A percentile compares a stretch with the other conserved stretches of the same genome.
These are phyloP conservation scores for Macrosteles quadrilineatus DNA, from an alignment of 1,140 invertebrate genomes.

Conservation along the genomic window DNA sequence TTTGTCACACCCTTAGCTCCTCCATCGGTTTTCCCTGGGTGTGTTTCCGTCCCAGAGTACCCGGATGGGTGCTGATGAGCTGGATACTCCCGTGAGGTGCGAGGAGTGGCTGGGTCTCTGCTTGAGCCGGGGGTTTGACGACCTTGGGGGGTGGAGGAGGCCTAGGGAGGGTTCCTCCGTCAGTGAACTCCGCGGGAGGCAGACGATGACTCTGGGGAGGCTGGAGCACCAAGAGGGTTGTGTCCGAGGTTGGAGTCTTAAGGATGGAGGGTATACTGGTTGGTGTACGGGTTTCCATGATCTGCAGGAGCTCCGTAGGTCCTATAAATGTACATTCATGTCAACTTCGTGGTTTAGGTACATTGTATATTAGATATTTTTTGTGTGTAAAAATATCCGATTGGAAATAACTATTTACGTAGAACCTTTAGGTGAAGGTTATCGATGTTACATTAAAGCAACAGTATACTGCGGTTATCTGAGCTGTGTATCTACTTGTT, in stretches of 20 bases:
- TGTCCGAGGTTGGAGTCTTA: slow-evolving; percentile 27
- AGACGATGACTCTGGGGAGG: slow-evolving; percentile 12
- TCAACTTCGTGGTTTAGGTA: too few species aligned
- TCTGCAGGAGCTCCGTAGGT: slow-evolving; percentile 39
- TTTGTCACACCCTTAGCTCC: slow-evolving; percentile 43
- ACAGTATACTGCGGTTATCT: too few species aligned
- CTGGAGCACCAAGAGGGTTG: slow-evolving; percentile 9
- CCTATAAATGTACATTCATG: too few species aligned
- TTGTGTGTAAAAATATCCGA: too few species aligned
- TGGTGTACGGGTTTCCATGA: slow-evolving; percentile 37
- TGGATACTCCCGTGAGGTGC: slow-evolving; percentile 32
- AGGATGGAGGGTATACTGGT: slow-evolving; percentile 35
- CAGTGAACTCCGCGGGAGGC: slow-evolving; percentile 23
- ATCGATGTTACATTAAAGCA: too few species aligned
- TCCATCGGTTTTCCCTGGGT: slow-evolving; percentile 32
- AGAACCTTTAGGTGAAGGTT: too few species aligned
- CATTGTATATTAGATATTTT: too few species aligned
- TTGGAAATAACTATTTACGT: too few species aligned
- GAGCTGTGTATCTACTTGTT: too few species aligned
- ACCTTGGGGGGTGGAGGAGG: slow-evolving; percentile 38
- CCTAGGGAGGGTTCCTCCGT: slow-evolving; percentile 34
- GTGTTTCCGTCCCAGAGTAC: slow-evolving; percentile 26
- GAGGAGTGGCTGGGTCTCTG: slow-evolving; percentile 42
- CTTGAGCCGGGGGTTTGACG: slow-evolving; percentile 27
- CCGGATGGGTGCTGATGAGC: slow-evolving; percentile 14